phyloP scores from a whole-genome alignment of 1,140 invertebrate species.

The Aphidius gifuensis region DNA sequence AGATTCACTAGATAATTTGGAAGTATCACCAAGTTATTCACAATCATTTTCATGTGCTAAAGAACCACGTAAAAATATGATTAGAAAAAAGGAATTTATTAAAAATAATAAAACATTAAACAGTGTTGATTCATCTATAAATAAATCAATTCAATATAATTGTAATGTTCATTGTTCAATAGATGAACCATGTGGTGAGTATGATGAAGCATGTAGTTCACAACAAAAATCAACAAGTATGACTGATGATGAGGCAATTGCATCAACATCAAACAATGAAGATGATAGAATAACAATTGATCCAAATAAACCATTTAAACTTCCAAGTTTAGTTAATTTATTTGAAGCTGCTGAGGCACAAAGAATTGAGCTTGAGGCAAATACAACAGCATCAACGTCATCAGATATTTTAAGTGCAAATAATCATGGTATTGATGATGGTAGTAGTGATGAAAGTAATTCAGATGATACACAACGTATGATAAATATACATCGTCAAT shows the following conservation, averaged over 20 bases:
- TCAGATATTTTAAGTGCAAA: slow-evolving; percentile 23
- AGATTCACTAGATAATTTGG: slow-evolving; percentile 16
- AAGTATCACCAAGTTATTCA: slow-evolving; percentile 20
- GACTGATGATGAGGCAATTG: slow-evolving; percentile 13
- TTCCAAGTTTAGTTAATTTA: slow-evolving; percentile 47
- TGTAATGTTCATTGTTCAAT: slow-evolving; percentile 9
- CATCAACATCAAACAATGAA: not conserved
- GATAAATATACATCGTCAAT: slow-evolving; percentile 28
- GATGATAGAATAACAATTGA: not conserved
- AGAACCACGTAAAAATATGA: slow-evolving; percentile 22
- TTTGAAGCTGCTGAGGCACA: slow-evolving; percentile 40
- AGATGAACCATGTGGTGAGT: not conserved
- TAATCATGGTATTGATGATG: slow-evolving; percentile 31
- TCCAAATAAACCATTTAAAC: slow-evolving; percentile 27
- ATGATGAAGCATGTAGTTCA: slow-evolving; percentile 17
- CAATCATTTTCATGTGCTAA: slow-evolving; percentile 18
- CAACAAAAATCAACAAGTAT: slow-evolving; percentile 3
- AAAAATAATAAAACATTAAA: slow-evolving; percentile 22
- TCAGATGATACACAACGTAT: slow-evolving; percentile 49
- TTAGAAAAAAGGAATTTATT: slow-evolving; percentile 28
- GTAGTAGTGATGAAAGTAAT: slow-evolving; percentile 49
- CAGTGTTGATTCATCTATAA: slow-evolving; percentile 18
- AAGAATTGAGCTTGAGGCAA: slow-evolving; percentile 41
- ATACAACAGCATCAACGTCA: slow-evolving; percentile 36
- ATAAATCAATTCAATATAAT: slow-evolving; percentile 1